Percentiles rank a stretch among this genome's conserved stretches.
phyloP scores from a whole-genome alignment of 2,113 vertebrate species.

The Talpa occidentalis region DNA sequence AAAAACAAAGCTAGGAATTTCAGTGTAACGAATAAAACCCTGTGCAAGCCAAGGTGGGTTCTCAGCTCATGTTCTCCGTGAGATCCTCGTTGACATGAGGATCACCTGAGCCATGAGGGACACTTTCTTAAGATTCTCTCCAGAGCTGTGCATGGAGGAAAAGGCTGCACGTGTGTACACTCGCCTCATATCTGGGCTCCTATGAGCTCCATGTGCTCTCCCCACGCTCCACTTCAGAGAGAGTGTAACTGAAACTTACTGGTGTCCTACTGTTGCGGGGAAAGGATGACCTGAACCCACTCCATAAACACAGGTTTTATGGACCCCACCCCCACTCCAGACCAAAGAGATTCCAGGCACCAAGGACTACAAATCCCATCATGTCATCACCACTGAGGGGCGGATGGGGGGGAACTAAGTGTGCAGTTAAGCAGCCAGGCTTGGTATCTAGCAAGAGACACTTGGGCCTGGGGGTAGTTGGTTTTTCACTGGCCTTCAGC shows the following conservation, averaged over 20 bases:
- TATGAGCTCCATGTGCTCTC: not conserved
- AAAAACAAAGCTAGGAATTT: not conserved
- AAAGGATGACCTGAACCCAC: too few species aligned
- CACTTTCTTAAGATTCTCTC: not conserved
- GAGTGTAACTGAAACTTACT: not conserved
- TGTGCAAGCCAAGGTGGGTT: not conserved
- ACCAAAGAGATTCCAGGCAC: too few species aligned
- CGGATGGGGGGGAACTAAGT: too few species aligned
- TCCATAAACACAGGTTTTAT: too few species aligned
- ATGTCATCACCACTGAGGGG: too few species aligned
- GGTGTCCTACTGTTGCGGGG: not conserved
- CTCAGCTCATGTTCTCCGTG: too few species aligned
- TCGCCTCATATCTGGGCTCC: not conserved
- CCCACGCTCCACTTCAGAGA: not conserved
- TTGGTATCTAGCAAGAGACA: too few species aligned
- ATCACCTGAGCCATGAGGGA: not conserved
- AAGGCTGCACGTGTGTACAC: not conserved
- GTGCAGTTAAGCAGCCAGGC: too few species aligned
- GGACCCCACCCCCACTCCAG: too few species aligned
- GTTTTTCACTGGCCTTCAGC: too few species aligned
- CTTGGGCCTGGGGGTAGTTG: too few species aligned
- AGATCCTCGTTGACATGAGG: not conserved
- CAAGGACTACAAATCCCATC: too few species aligned
- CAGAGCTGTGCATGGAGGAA: not conserved
- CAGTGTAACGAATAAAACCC: not conserved